phyloP scores from a whole-genome alignment of 2,797 vertebrate species.

The Tokudaia tokunoshimensis region DNA sequence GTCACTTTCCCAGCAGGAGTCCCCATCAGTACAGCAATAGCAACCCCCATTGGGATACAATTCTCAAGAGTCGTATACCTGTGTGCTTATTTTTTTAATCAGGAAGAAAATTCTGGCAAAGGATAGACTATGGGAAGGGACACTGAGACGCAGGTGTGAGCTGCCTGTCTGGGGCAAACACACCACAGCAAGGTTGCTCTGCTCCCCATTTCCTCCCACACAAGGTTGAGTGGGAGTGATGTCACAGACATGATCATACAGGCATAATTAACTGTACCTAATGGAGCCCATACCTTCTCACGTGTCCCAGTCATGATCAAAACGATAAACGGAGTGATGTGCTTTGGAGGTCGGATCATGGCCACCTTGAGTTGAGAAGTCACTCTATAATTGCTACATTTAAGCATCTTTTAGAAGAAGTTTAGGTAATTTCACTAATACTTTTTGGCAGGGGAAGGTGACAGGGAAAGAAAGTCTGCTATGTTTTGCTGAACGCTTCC shows the following conservation, averaged over 20 bases:
- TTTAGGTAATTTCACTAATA: background rate
- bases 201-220: background rate
- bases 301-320: background rate
- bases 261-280: conserved; percentile 32
- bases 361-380: background rate
- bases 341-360: background rate
- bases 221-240: background rate
- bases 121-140: background rate
- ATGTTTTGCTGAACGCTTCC: conserved; percentile 46
- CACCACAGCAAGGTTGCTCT: background rate
- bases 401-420: background rate
- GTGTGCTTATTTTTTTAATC: background rate
- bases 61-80: background rate
- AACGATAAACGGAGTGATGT: background rate
- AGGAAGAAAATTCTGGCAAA: conserved; percentile 15
- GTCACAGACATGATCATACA: background rate
- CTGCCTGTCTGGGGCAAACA: background rate
- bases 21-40: background rate
- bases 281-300: background rate
- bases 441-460: background rate
- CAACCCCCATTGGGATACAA: background rate
- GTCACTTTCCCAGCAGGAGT: background rate
- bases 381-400: background rate
- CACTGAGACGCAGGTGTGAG: background rate
- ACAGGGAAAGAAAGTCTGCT: conserved; percentile 12